Base-by-base conservation (phyloP, 2,797 vertebrate species). In the Saxicola maurus region DNA sequence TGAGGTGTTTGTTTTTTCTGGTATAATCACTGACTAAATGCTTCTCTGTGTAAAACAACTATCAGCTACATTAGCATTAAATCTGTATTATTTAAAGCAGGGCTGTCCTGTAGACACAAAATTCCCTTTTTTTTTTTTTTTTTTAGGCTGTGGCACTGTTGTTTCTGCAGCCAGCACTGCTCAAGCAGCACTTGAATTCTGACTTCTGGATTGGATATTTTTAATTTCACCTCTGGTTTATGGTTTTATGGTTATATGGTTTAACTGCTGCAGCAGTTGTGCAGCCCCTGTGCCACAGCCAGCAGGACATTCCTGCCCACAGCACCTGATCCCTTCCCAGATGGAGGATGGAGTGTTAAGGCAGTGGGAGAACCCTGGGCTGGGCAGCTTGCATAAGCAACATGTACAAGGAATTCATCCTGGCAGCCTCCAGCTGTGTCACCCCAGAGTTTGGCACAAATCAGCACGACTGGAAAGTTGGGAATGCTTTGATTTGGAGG, bases 371-470 rank as follows among this genome's bases (percentile, higher is more conserved):
- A 57, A 30, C 27, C 75, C 56, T 17, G 42, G 13, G 0, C 5
- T 0, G 8, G 43, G 13, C 17, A 59, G 62, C 19, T 8, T 59
- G 38, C 51, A 3, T 28, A 35, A 80, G 52, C 49, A 8, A 0
- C 4, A 5, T 2, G 15, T 2, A 17, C 5, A 2, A 1, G 35
- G 38, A 38, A 23, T 37, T 65, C 43, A 20, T 28, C 53, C 33
- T 13, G 61, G 16, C 65, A 30, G 13, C 67, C 68, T 31, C 69
- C 88, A 56, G 82, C 82, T 56, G 67, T 7, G 75, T 28, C 75
- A 28, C 3, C 0, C 13, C 56, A 9, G 59, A 69, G 83, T 93
- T 92, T 96, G 97, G 96, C 96, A 97, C 95, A 6, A 5, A 33
- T 30, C 46, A 23, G 67, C 56, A 27, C 13, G 40, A 8, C 57